Percentiles rank a stretch among this genome's conserved stretches.
Evolutionary conservation across 2,113 vertebrate genomes (phyloP).

Genomic region (Melanotaenia duboulayi): DNA sequence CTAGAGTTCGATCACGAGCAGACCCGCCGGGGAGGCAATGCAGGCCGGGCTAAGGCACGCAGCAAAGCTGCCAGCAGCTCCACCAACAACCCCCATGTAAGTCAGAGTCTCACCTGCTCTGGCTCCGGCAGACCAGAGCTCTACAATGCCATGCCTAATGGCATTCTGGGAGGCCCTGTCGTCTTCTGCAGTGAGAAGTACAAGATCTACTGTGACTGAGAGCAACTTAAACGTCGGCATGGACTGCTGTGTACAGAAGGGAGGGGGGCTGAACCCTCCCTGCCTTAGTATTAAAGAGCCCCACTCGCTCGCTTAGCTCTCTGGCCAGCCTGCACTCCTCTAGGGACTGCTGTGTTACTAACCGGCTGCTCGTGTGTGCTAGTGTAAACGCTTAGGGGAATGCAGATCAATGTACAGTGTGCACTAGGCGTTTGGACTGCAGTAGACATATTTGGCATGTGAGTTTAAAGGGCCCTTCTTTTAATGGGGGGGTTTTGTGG

Average conservation of each 20-base stretch:
- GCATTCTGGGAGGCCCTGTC: conserved; percentile 85
- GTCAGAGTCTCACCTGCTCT: conserved; percentile 90
- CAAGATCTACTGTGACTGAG: conserved; percentile 97
- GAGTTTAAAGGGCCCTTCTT: conserved; percentile 64
- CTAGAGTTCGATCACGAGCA: conserved; percentile 95
- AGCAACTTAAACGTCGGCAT: conserved; percentile 50
- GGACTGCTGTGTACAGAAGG: conserved; percentile 79
- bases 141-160: conserved; percentile 78
- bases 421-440: conserved; percentile 76
- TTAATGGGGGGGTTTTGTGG: conserved; percentile 74
- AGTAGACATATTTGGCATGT: conserved; percentile 83
- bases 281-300: conserved; percentile 83
- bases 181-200: conserved; percentile 97
- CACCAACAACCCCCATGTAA: conserved; percentile 87
- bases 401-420: conserved; percentile 80
- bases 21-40: conserved; percentile 86
- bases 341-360: conserved; percentile 81
- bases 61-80: conserved; percentile 57
- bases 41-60: conserved; percentile 84
- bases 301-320: conserved; percentile 84
- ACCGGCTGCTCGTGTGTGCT: conserved; percentile 84
- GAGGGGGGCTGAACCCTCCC: conserved; percentile 57
- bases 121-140: conserved; percentile 78
- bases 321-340: conserved; percentile 72
- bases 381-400: conserved; percentile 81